These are phyloP conservation scores for Diachasma alloeum DNA, from an alignment of 1,140 invertebrate species.

Conservation along the genomic window DNA sequence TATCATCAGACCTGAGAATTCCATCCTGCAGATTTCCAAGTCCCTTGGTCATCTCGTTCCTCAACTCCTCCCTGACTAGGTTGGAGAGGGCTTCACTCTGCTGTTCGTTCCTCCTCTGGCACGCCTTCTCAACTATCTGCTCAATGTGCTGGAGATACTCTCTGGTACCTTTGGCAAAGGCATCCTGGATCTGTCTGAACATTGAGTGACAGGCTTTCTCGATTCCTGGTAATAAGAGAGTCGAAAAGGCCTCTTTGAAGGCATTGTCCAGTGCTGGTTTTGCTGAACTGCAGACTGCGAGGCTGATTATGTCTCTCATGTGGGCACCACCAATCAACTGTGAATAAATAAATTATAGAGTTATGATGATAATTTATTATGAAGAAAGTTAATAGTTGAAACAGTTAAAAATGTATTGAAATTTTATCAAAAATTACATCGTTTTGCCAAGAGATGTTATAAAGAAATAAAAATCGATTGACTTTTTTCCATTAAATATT, in stretches of 20 bases:
- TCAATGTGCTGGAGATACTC: constrained; percentile 71
- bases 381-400: too few species aligned
- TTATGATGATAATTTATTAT: too few species aligned
- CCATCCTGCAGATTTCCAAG: constrained; percentile 51
- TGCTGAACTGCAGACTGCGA: constrained; percentile 72
- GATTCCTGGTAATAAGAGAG: constrained; percentile 80
- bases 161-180: constrained; percentile 84
- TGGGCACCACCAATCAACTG: constrained; percentile 79
- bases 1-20: constrained; percentile 47
- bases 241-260: constrained; percentile 79
- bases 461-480: too few species aligned
- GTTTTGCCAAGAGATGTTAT: too few species aligned
- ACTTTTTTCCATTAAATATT: too few species aligned
- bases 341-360: too few species aligned
- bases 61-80: constrained; percentile 54
- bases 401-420: too few species aligned
- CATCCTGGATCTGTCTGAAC: constrained; percentile 87
- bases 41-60: constrained; percentile 51
- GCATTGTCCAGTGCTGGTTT: constrained; percentile 73
- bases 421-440: too few species aligned
- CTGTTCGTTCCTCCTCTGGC: constrained; percentile 52
- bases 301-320: constrained; percentile 77
- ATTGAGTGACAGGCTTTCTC: constrained; percentile 85
- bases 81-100: constrained; percentile 47
- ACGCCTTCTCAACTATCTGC: constrained; percentile 49